Evolutionary conservation across 2,797 vertebrate genomes (phyloP), one percentile per base, ranked within the genome.

Genomic region (Amblyraja radiata): DNA sequence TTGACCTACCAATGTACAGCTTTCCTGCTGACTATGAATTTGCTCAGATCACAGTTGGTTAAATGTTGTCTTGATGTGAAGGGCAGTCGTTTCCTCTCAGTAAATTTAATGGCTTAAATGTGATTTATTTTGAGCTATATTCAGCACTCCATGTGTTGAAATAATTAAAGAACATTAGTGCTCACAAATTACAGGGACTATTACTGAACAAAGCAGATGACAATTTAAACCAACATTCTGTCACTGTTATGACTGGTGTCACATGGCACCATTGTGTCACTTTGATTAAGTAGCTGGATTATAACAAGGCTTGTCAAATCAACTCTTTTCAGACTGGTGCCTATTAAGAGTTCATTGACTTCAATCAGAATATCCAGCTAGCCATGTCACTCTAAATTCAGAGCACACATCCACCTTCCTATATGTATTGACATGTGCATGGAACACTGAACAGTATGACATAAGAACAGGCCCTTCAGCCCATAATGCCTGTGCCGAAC

Each of bases 201-300:
- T 76, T 92, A 58, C 25, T 74, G 90, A 92, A 74, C 39, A 76
- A 92, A 92, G 71, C 39, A 76, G 46, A 92, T 9, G 21, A 54
- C 90, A 76, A 54, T 92, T 92, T 76, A 25, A 92, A 54, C 90
- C 90, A 76, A 39, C 73, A 92, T 73, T 86, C 71, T 92, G 39
- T 92, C 68, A 92, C 73, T 68, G 73, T 92, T 76, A 46, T 74
- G 71, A 76, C 39, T 76, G 90, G 90, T 76, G 76, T 76, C 25
- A 54, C 90, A 76, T 21, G 54, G 68, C 46, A 92, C 39, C 6
- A 16, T 91, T 91, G 90, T 74, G 90, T 91, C 71, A 92, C 11
- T 73, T 92, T 92, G 90, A 92, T 92, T 92, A 92, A 92, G 90
- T 54, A 76, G 39, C 39, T 76, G 1, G 23, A 58, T 71, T 74